These are phyloP conservation scores for Coboldia fuscipes DNA, from an alignment of 1,140 invertebrate genomes.

Conservation along the genomic window DNA sequence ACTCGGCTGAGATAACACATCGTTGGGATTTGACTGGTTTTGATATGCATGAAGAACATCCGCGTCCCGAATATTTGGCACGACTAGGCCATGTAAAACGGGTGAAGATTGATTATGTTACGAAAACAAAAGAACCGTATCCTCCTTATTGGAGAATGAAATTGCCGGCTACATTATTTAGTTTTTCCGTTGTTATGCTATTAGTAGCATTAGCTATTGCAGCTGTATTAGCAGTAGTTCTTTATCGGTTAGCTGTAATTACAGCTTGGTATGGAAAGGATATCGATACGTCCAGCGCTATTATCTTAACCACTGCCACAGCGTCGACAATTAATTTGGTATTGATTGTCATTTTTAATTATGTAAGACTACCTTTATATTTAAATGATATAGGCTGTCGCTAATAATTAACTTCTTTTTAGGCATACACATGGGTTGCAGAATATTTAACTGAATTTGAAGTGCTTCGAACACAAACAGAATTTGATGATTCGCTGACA, in stretches of 20 bases:
- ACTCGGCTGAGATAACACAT: slow-evolving; percentile 76
- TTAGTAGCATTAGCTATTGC: slow-evolving; percentile 61
- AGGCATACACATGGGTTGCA: slow-evolving; percentile 76
- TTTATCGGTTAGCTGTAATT: slow-evolving; percentile 77
- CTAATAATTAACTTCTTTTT: slow-evolving; percentile 13
- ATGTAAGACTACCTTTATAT: slow-evolving; percentile 33
- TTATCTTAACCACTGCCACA: slow-evolving; percentile 61
- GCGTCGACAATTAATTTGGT: slow-evolving; percentile 71
- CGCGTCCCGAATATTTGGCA: slow-evolving; percentile 58
- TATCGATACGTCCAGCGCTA: slow-evolving; percentile 46
- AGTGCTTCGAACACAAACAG: slow-evolving; percentile 82
- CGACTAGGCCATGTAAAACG: slow-evolving; percentile 47
- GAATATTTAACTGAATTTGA: slow-evolving; percentile 88
- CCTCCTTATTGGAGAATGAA: slow-evolving; percentile 77
- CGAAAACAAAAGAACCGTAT: slow-evolving; percentile 56
- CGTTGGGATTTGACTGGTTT: slow-evolving; percentile 78
- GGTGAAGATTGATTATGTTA: slow-evolving; percentile 34
- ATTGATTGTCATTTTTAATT: slow-evolving; percentile 73
- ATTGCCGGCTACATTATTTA: slow-evolving; percentile 61
- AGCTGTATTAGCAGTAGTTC: slow-evolving; percentile 71
- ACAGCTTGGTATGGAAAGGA: slow-evolving; percentile 36
- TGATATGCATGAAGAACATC: slow-evolving; percentile 71
- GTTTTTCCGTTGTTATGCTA: slow-evolving; percentile 61
- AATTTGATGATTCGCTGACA: slow-evolving; percentile 93
- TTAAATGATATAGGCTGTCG: too few relatives aligned